These are phyloP conservation scores for Acyrthosiphon pisum DNA, from an alignment of 1,140 invertebrate species.

Conservation along the genomic window DNA sequence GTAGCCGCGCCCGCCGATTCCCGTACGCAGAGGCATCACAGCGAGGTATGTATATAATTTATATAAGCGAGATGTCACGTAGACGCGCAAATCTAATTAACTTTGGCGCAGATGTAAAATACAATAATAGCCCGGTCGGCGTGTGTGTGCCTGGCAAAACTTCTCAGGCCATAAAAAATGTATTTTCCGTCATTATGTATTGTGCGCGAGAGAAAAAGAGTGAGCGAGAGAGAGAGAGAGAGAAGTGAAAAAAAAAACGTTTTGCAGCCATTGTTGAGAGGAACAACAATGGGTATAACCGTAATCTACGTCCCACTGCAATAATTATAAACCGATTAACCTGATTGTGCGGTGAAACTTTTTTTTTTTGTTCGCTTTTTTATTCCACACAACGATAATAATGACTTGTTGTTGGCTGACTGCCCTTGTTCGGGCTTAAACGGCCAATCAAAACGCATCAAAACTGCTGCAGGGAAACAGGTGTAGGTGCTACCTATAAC, in stretches of 20 bases:
- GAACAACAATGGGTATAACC: constrained; percentile 51
- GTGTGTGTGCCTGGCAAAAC: constrained; percentile 26
- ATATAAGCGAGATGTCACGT: constrained; percentile 38
- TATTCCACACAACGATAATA: constrained; percentile 41
- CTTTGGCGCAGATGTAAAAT: constrained; percentile 13
- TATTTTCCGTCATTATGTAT: constrained; percentile 56
- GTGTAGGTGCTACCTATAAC: background rate
- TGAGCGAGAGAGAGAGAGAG: background rate
- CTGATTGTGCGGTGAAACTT: constrained; percentile 57
- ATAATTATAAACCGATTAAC: constrained; percentile 58
- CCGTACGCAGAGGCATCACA: background rate
- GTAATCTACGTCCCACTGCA: constrained; percentile 44
- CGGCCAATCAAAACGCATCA: constrained; percentile 34
- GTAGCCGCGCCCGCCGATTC: background rate
- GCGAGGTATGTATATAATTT: background rate
- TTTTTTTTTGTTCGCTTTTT: constrained; percentile 30
- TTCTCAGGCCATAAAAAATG: constrained; percentile 56
- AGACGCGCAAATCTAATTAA: constrained; percentile 42
- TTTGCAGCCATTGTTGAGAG: constrained; percentile 53
- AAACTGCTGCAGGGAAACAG: constrained; percentile 24
- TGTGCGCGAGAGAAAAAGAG: background rate
- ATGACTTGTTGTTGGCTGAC: constrained; percentile 45
- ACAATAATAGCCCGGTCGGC: constrained; percentile 2
- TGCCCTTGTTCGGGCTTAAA: constrained; percentile 35
- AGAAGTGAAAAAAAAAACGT: background rate